Base-by-base conservation (phyloP, 2,797 vertebrate species). In the Atherinosoma microstoma region DNA sequence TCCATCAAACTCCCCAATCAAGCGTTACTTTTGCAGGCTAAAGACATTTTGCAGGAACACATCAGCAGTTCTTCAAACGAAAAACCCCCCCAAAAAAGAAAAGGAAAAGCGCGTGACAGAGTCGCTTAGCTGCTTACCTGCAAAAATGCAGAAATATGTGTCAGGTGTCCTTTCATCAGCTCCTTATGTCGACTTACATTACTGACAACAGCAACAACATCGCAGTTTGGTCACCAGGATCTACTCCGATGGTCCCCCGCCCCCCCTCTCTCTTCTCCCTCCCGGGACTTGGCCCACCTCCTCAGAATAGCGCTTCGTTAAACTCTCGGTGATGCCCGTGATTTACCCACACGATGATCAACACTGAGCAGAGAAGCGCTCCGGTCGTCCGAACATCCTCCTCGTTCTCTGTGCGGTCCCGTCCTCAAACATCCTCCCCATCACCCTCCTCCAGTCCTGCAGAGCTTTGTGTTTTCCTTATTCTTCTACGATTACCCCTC, bases 201-300 rank as follows among this genome's bases (percentile, higher is more conserved):
- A 59, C 49, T 68, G 72, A 42, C 64, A 76, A 2, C 71, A 80
- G 71, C 79, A 71, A 18, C 84, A 81, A 30, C 80, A 78, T 71
- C 77, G 72, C 72, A 5, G 53, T 56, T 38, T 51, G 60, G 69
- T 40, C 47, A 57, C 8, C 45, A 57, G 35, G 36, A 53, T 32
- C 53, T 64, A 62, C 58, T 73, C 67, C 64, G 64, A 29, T 71
- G 66, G 49, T 65, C 73, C 74, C 40, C 69, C 35, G 35, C 70
- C 30, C 61, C 3, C 10, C 32, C 69, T 7, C 59, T 3, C 59
- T 29, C 80, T n/a, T 67, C 71, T 68, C 79, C 76, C 83, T 86
- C 78, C 24, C 70, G 84, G 84, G 87, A 91, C 89, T 86, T 84
- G 89, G 82, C 85, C 87, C 90, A 88, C 91, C 88, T 92, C 86